Evolutionary conservation across 2,888 invertebrate genomes (phyloP).

Genomic region (Acleris emargana): DNA sequence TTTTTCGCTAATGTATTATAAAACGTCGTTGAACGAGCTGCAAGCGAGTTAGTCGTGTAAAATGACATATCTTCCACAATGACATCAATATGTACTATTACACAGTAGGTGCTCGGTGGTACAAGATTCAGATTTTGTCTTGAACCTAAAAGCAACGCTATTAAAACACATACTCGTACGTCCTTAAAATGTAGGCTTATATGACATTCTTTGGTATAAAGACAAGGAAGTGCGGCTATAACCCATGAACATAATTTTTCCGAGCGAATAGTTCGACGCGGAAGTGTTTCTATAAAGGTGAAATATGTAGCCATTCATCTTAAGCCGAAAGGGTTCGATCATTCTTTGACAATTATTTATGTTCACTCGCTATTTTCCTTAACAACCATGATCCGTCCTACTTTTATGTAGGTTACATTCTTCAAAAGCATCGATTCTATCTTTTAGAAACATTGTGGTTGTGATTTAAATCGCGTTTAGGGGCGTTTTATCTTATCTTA

Average conservation of each 20-base stretch:
- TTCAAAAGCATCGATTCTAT: too few relatives aligned
- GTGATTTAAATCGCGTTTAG: too few relatives aligned
- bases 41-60: too few relatives aligned
- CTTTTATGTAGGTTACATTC: too few relatives aligned
- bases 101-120: too few relatives aligned
- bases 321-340: constrained; percentile 19
- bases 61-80: too few relatives aligned
- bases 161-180: not conserved
- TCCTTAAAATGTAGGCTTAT: not conserved
- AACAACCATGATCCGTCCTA: not conserved
- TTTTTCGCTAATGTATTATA: too few relatives aligned
- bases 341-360: constrained; percentile 10
- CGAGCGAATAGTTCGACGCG: constrained; percentile 1
- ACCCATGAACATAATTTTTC: constrained; percentile 10
- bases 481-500: too few relatives aligned
- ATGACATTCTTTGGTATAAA: constrained; percentile 2
- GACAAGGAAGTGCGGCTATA: constrained; percentile 12
- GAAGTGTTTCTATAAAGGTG: constrained; percentile 19
- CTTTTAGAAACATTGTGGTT: too few relatives aligned
- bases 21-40: too few relatives aligned
- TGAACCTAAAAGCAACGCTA: not conserved
- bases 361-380: constrained; percentile 1
- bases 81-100: too few relatives aligned
- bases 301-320: constrained; percentile 15
- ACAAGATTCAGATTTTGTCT: too few relatives aligned